Evolutionary conservation across 2,113 vertebrate species (phyloP).

Genomic region (Oplegnathus fasciatus): DNA sequence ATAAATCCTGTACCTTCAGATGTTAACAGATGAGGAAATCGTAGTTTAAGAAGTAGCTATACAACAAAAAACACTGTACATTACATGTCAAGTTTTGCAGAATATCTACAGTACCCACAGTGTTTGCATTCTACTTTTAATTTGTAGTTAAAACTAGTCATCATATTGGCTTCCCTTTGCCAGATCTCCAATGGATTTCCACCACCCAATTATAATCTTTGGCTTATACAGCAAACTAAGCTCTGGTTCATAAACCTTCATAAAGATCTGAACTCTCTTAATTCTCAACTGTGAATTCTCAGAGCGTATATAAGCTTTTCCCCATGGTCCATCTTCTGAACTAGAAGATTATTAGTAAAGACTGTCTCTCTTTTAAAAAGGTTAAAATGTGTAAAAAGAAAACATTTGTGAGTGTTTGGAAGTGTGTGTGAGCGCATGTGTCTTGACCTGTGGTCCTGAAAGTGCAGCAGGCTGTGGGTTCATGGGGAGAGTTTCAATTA

Average conservation of each 20-base stretch:
- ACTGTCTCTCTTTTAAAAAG: no score
- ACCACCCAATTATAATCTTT: background rate
- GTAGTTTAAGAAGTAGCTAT: background rate
- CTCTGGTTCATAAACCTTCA: background rate
- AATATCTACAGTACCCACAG: background rate
- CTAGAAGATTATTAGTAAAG: background rate
- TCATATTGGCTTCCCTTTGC: background rate
- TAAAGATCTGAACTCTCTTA: no score
- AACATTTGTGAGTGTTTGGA: no score
- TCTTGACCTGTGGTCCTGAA: no score
- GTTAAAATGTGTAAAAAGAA: background rate
- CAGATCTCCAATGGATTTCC: background rate
- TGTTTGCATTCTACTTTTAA: no score
- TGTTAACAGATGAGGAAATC: background rate
- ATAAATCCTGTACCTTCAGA: background rate
- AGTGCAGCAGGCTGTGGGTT: no score
- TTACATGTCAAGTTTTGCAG: background rate
- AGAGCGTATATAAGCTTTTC: background rate
- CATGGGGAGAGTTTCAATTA: no score
- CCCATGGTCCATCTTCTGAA: background rate
- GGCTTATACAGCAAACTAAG: no score
- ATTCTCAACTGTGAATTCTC: no score
- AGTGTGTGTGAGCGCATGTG: no score
- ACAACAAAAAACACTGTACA: background rate
- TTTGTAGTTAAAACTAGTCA: no score